phyloP scores from a whole-genome alignment of 2,888 invertebrate species.

The Bhutanitis thaidina region DNA sequence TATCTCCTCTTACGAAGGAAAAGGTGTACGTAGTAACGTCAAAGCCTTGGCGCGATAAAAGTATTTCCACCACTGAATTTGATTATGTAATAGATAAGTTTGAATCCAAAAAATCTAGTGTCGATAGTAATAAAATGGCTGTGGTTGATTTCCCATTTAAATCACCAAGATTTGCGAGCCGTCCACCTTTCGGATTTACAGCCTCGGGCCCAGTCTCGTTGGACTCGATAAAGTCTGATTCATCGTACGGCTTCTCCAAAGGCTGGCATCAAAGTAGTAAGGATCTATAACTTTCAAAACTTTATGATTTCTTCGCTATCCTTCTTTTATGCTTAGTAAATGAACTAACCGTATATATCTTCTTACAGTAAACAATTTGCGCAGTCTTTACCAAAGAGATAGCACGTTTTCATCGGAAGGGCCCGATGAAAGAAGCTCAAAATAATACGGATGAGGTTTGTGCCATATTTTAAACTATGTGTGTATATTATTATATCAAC shows the following conservation, averaged over 20 bases:
- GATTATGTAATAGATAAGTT: conserved; percentile 46
- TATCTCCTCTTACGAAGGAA: conserved; percentile 88
- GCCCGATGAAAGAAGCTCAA: conserved; percentile 44
- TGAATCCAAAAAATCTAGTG: conserved; percentile 53
- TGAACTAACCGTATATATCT: conserved; percentile 21
- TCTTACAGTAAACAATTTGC: conserved; percentile 80
- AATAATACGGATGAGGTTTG: conserved; percentile 53
- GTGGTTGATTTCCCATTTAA: conserved; percentile 57
- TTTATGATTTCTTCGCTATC: not conserved
- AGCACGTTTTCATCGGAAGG: conserved; percentile 59
- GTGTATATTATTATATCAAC: no score
- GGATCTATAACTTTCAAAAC: conserved; percentile 29
- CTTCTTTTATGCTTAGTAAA: not conserved
- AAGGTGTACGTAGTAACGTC: conserved; percentile 92
- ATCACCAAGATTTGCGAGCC: conserved; percentile 76
- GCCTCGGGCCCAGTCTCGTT: conserved; percentile 43
- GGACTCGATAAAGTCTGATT: conserved; percentile 52
- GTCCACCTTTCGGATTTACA: conserved; percentile 77
- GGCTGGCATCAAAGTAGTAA: conserved; percentile 72
- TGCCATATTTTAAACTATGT: conserved; percentile 25
- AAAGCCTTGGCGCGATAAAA: conserved; percentile 75
- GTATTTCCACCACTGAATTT: conserved; percentile 46
- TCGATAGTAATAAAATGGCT: conserved; percentile 38
- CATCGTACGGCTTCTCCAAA: conserved; percentile 60
- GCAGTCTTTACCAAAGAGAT: conserved; percentile 54